These are phyloP conservation scores for Merodon equestris DNA, from an alignment of 2,888 invertebrate species.

Conservation along the genomic window DNA sequence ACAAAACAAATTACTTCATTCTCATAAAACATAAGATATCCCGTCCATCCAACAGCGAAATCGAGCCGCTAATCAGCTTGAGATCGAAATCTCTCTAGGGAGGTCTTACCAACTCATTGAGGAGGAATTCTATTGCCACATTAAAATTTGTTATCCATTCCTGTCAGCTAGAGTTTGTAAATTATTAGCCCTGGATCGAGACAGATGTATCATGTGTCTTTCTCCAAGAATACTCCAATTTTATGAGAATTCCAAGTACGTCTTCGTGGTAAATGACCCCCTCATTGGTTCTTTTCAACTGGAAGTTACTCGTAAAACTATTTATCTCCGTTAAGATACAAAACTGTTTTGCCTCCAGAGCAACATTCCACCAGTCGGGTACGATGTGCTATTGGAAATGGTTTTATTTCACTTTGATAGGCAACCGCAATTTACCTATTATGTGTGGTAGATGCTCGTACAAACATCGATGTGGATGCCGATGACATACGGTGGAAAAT, in stretches of 20 bases:
- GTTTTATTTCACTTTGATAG: constrained; percentile 60
- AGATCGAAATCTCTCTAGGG: constrained; percentile 37
- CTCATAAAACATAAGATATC: no score
- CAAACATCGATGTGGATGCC: not conserved
- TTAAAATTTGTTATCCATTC: constrained; percentile 20
- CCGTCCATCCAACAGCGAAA: no score
- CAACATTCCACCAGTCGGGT: not conserved
- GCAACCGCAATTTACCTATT: constrained; percentile 54
- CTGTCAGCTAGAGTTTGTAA: constrained; percentile 42
- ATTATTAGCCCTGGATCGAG: constrained; percentile 47
- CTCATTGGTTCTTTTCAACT: constrained; percentile 35
- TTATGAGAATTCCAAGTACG: constrained; percentile 61
- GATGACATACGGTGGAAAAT: constrained; percentile 28
- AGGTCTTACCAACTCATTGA: constrained; percentile 23
- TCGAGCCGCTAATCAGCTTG: no score
- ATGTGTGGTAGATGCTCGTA: not conserved
- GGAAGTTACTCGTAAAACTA: no score
- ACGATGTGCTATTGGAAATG: constrained; percentile 32
- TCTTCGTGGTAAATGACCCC: constrained; percentile 35
- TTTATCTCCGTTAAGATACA: no score
- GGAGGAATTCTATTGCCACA: constrained; percentile 24
- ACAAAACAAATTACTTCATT: no score
- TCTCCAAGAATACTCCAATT: constrained; percentile 41
- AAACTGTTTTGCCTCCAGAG: constrained; percentile 5
- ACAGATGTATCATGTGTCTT: constrained; percentile 26